A percentile compares a stretch with the other conserved stretches of the same genome.
phyloP scores from a whole-genome alignment of 2,113 vertebrate genomes.

The Petroica traversi region DNA sequence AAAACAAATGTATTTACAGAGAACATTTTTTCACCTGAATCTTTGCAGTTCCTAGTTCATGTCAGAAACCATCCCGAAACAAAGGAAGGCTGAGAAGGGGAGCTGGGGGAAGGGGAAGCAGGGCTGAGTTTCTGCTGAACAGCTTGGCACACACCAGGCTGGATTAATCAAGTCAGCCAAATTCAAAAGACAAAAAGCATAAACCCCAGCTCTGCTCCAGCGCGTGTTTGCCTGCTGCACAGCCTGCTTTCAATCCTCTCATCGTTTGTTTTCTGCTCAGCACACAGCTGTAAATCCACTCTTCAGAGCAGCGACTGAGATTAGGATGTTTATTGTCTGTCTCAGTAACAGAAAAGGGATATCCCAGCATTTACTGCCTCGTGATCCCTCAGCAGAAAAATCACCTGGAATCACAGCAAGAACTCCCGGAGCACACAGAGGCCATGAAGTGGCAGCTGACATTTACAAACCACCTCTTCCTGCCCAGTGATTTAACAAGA shows the following conservation, averaged over 20 bases:
- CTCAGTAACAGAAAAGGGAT: neutral
- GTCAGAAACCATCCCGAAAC: neutral
- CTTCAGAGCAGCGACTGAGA: slow-evolving; percentile 12
- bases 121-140: slow-evolving; percentile 33
- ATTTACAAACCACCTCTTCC: neutral
- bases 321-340: slow-evolving; percentile 37
- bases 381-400: neutral
- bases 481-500: neutral
- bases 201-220: slow-evolving; percentile 49
- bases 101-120: neutral
- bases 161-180: slow-evolving; percentile 63
- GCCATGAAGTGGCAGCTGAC: neutral
- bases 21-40: neutral
- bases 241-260: slow-evolving; percentile 2
- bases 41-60: neutral
- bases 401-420: neutral
- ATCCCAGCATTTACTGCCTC: slow-evolving; percentile 3
- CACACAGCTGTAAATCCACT: slow-evolving; percentile 53
- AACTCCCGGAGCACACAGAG: neutral
- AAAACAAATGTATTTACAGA: neutral
- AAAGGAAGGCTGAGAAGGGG: neutral
- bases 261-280: slow-evolving; percentile 41
- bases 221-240: slow-evolving; percentile 13
- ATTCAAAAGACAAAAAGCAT: slow-evolving; percentile 21
- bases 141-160: slow-evolving; percentile 42